phyloP scores from a whole-genome alignment of 2,113 vertebrate genomes.

The Scopus umbretta region DNA sequence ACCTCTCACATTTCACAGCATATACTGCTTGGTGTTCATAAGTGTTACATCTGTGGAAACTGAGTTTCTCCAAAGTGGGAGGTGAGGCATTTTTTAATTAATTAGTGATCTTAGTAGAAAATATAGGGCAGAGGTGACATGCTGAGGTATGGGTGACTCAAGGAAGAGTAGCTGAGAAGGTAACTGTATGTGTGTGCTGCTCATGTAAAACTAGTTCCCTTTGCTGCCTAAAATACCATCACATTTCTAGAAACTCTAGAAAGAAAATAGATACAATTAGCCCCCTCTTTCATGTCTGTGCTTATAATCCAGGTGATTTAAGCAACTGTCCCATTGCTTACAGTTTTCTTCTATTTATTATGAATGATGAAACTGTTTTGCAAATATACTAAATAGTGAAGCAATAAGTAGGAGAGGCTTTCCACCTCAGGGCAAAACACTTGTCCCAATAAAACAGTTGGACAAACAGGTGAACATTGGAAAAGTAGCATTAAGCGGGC shows the following conservation, averaged over 20 bases:
- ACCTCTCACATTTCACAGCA: not conserved
- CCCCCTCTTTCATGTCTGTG: not conserved
- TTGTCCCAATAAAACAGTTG: not conserved
- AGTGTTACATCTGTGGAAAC: not conserved
- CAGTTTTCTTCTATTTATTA: not conserved
- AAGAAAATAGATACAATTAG: not conserved
- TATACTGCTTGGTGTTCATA: not conserved
- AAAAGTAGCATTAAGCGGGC: not conserved
- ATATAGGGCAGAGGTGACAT: not conserved
- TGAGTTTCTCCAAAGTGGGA: not conserved
- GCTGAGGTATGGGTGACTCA: not conserved
- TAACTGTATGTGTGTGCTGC: not conserved
- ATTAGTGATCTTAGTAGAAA: not conserved
- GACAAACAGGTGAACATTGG: not conserved
- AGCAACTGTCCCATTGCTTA: not conserved
- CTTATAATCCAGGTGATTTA: not conserved
- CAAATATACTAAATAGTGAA: not conserved
- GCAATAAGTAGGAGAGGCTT: not conserved
- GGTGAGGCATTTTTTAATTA: not conserved
- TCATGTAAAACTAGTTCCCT: not conserved
- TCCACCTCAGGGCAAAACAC: not conserved
- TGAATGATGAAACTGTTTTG: not conserved
- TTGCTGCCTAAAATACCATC: not conserved
- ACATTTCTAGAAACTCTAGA: not conserved
- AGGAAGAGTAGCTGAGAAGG: not conserved